Conservation (phyloP, 2,113 vertebrate genomes). For the Indicator maculatus region DNA sequence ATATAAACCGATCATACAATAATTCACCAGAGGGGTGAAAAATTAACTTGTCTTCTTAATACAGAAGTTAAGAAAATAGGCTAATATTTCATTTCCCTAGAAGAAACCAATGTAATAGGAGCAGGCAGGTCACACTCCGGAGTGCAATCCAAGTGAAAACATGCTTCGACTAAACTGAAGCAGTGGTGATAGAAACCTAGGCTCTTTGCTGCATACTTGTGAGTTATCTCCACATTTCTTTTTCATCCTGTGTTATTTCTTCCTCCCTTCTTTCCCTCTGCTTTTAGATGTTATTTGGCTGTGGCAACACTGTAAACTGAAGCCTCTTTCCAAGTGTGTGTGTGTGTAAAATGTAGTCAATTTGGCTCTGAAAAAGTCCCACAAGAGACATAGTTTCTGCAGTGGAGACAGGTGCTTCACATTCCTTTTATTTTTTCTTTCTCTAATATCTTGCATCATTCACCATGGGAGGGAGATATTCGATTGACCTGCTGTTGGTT, state of each 20-base stretch:
- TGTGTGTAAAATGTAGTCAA: neutral
- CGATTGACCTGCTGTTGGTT: conserved; percentile 46
- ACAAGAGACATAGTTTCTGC: conserved; percentile 6
- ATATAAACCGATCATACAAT: conserved; percentile 57
- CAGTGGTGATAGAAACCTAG: neutral
- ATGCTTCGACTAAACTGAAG: neutral
- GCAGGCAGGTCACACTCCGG: neutral
- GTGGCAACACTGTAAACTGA: neutral
- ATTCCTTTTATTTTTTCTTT: conserved; percentile 45
- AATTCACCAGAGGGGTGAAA: conserved; percentile 68
- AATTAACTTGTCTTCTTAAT: conserved; percentile 73
- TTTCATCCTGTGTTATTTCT: neutral
- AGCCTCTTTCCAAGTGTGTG: neutral
- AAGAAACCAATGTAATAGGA: conserved; percentile 19
- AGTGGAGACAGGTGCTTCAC: conserved; percentile 40
- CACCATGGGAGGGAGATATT: conserved; percentile 54
- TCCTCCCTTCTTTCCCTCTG: neutral
- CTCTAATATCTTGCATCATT: conserved; percentile 52
- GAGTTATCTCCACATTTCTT: neutral
- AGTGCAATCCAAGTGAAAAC: neutral
- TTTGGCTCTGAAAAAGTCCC: neutral
- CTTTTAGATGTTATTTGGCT: neutral
- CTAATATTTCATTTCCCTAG: conserved; percentile 65
- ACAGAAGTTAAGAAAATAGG: conserved; percentile 67
- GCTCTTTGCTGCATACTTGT: neutral